A percentile compares a stretch with the other conserved stretches of the same genome.
Evolutionary conservation across 2,888 invertebrate species (phyloP).

Genomic region (Diplazon laetatorius): DNA sequence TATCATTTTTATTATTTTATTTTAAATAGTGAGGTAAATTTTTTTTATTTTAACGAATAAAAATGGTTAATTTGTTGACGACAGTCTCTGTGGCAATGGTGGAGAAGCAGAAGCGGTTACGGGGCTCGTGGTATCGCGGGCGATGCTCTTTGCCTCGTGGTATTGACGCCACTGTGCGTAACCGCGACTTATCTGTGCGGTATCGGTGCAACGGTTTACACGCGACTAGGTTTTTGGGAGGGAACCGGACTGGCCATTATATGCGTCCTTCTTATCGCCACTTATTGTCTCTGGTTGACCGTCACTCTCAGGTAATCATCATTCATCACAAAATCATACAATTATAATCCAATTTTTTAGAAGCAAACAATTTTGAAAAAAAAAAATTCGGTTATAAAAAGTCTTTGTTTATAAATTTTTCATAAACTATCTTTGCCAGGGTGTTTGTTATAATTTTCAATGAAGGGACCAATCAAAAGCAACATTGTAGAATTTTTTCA

Average conservation of each 20-base stretch:
- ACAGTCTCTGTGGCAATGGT: conserved; percentile 80
- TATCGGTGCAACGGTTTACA: conserved; percentile 80
- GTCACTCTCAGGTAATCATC: conserved; percentile 77
- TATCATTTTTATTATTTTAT: background rate
- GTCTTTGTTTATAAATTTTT: too few relatives aligned
- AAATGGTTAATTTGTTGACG: conserved; percentile 12
- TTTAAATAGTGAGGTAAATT: background rate
- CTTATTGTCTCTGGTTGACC: conserved; percentile 78
- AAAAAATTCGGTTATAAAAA: too few relatives aligned
- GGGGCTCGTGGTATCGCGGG: conserved; percentile 83
- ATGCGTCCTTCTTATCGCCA: conserved; percentile 76
- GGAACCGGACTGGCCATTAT: conserved; percentile 78
- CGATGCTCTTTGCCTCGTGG: conserved; percentile 82
- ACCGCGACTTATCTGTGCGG: conserved; percentile 83
- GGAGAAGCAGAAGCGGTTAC: conserved; percentile 78
- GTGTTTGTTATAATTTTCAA: too few relatives aligned
- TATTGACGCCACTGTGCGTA: conserved; percentile 83
- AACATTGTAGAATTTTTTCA: too few relatives aligned
- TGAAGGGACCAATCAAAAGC: too few relatives aligned
- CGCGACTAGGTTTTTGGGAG: conserved; percentile 78
- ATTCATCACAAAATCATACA: background rate
- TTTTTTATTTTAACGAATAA: background rate
- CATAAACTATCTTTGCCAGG: too few relatives aligned
- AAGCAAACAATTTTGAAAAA: too few relatives aligned
- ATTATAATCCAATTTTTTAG: too few relatives aligned